A percentile compares a stretch with the other conserved stretches of the same genome.
Conservation (phyloP, 2,888 invertebrate species). For the Aquatica leii region DNA sequence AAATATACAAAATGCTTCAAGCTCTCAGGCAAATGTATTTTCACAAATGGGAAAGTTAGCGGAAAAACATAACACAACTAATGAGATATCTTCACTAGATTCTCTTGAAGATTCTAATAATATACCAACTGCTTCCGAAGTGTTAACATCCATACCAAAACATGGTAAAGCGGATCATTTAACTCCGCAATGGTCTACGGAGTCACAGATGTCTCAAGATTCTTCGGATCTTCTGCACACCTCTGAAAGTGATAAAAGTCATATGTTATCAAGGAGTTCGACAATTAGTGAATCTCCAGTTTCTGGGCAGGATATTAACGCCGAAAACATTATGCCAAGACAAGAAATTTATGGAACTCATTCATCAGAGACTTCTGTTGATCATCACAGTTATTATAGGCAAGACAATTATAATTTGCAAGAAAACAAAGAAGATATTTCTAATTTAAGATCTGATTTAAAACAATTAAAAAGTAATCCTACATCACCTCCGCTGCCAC, state of each 20-base stretch:
- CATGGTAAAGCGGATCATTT: constrained; percentile 53
- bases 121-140: constrained; percentile 21
- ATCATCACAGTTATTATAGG: constrained; percentile 14
- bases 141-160: constrained; percentile 35
- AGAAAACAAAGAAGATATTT: constrained; percentile 39
- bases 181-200: constrained; percentile 72
- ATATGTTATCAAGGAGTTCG: constrained; percentile 65
- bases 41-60: constrained; percentile 59
- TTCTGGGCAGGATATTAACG: constrained; percentile 35
- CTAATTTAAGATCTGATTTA: constrained; percentile 15
- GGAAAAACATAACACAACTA: constrained; percentile 30
- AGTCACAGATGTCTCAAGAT: constrained; percentile 72
- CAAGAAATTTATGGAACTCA: constrained; percentile 16
- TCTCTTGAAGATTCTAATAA: constrained; percentile 6
- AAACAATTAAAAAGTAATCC: constrained; percentile 54
- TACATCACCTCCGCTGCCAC: constrained; percentile 55
- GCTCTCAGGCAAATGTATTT: constrained; percentile 57
- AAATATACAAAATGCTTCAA: constrained; percentile 52
- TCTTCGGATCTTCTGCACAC: constrained; percentile 70
- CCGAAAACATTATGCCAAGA: constrained; percentile 11
- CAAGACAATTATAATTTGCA: constrained; percentile 27
- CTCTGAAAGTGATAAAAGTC: constrained; percentile 70
- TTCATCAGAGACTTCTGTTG: background rate
- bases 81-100: background rate
- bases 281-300: constrained; percentile 58